phyloP scores from a whole-genome alignment of 2,888 invertebrate species.

The Pedicia rivosa region DNA sequence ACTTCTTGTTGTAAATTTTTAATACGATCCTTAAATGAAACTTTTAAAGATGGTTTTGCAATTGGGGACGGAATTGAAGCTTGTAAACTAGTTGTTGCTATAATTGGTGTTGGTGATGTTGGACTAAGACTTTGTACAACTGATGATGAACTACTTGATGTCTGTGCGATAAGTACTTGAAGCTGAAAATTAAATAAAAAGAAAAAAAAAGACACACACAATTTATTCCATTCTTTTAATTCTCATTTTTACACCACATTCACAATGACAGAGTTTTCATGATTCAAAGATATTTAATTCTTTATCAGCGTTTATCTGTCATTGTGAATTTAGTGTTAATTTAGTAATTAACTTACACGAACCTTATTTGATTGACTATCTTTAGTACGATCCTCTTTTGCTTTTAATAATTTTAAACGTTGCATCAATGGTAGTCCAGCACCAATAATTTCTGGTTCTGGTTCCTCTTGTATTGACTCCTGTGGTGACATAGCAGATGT shows the following conservation, averaged over 20 bases:
- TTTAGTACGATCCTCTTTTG: constrained; percentile 48
- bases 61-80: constrained; percentile 19
- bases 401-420: constrained; percentile 55
- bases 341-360: too few species aligned
- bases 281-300: too few species aligned
- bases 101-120: constrained; percentile 21
- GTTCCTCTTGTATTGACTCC: constrained; percentile 32
- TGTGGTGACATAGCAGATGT: constrained; percentile 40
- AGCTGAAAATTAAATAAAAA: constrained; percentile 1
- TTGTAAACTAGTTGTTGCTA: constrained; percentile 33
- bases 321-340: constrained; percentile 19
- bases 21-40: constrained; percentile 44
- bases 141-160: constrained; percentile 5
- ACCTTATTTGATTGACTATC: constrained; percentile 15
- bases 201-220: too few species aligned
- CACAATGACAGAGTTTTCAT: too few species aligned
- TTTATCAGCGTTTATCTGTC: constrained; percentile 1
- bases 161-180: constrained; percentile 3
- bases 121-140: constrained; percentile 9
- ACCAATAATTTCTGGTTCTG: constrained; percentile 46
- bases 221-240: too few species aligned
- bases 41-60: constrained; percentile 33
- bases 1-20: constrained; percentile 33
- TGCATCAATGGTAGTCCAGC: constrained; percentile 59
- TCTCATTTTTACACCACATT: too few species aligned